Conservation (phyloP, 2,888 invertebrate species). For the Seladonia tumulorum region DNA sequence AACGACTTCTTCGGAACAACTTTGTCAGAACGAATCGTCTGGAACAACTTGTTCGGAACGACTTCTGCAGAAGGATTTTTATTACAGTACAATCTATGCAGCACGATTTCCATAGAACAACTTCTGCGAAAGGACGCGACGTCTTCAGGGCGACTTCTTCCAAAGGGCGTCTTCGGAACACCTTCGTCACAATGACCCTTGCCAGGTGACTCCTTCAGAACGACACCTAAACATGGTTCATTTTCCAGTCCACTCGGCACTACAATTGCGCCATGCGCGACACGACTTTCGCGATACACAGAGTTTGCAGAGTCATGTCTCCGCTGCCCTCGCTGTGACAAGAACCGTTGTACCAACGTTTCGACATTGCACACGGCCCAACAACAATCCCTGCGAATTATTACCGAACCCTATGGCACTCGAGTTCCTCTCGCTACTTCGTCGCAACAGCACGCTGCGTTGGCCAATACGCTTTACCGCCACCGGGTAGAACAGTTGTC, state of each 20-base stretch:
- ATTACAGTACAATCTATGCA: no score
- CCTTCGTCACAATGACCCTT: not conserved
- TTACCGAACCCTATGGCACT: not conserved
- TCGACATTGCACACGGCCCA: not conserved
- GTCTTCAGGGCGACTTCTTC: no score
- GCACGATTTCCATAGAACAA: no score
- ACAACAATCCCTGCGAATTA: slow-evolving; percentile 22
- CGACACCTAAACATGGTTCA: not conserved
- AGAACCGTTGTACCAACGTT: slow-evolving; percentile 14
- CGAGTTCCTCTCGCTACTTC: slow-evolving; percentile 1
- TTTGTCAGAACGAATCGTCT: no score
- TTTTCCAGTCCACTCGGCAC: slow-evolving; percentile 49
- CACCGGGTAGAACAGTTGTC: slow-evolving; percentile 12
- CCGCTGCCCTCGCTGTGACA: not conserved
- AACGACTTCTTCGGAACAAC: not conserved
- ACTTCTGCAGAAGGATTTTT: no score
- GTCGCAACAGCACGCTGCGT: not conserved
- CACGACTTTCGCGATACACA: slow-evolving; percentile 23
- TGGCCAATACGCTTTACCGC: not conserved
- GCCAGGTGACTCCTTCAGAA: no score
- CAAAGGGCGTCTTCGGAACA: not conserved
- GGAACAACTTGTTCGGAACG: no score
- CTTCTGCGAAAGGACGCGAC: no score
- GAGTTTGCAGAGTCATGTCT: not conserved
- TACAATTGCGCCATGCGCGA: slow-evolving; percentile 62